Conservation (phyloP, 2,888 invertebrate genomes). For the Dendrolimus pini region DNA sequence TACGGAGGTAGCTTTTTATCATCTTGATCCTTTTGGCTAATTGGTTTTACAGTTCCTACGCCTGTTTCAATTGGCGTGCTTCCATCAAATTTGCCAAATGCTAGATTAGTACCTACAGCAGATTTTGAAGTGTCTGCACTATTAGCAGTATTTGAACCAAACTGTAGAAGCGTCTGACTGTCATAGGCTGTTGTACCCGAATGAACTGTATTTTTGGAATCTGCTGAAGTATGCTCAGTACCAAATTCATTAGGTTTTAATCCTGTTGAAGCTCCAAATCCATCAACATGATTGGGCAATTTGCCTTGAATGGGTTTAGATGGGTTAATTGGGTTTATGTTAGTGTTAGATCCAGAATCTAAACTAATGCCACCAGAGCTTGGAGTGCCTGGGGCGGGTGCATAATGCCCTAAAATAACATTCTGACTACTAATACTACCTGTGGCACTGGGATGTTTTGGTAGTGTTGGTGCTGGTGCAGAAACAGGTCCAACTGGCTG, state of each 20-base stretch:
- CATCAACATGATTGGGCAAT: background rate
- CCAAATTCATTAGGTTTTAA: constrained; percentile 16
- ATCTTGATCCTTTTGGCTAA: constrained; percentile 11
- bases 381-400: background rate
- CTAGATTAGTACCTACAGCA: constrained; percentile 8
- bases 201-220: constrained; percentile 22
- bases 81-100: background rate
- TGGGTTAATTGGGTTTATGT: background rate
- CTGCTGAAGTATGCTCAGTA: background rate
- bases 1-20: constrained; percentile 20
- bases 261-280: constrained; percentile 2
- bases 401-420: background rate
- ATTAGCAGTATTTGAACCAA: background rate
- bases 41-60: constrained; percentile 6
- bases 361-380: background rate
- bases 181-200: constrained; percentile 25
- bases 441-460: constrained; percentile 27
- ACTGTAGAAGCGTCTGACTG: background rate
- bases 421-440: constrained; percentile 13
- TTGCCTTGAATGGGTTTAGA: background rate
- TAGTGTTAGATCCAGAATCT: background rate
- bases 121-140: constrained; percentile 25
- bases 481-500: constrained; percentile 14
- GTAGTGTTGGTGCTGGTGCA: background rate
- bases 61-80: background rate